Evolutionary conservation across 1,140 invertebrate species (phyloP), one percentile per base, ranked within the genome.

Genomic region (Drosophila jambulina): DNA sequence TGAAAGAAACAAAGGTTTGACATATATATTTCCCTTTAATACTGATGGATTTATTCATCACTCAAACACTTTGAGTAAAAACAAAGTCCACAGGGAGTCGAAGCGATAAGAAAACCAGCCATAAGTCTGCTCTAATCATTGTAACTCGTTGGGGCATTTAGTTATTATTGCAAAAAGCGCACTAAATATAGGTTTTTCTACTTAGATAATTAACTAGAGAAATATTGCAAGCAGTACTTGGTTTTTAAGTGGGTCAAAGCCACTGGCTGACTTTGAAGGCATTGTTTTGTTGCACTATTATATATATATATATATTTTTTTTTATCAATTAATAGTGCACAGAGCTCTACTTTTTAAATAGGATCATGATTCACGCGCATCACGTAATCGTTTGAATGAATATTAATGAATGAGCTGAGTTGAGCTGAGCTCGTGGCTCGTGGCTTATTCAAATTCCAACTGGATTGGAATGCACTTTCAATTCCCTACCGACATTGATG

Each of bases 391-490:
- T 19, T 25, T 40, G 40, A 48, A 36, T 59, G 69, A 53, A 56
- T 45, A 19, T 34, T 69, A 34, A 68, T 68, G 17, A 67, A 67
- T 53, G 32, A 32, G 21, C 1, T 0, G 32, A 53, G 27, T 4
- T 8, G 49, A 21, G 29, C 7, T 5, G 9, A 51, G 46, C 2
- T 13, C 10, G 1, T 5, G 25, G 48, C 67, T 48, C 34, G 51
- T 48, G 68, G 42, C 68, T 49, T 72, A 72, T 74, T 72, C 68
- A 72, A 49, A 72, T 60, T 51, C 23, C 51, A 59, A 51, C n/a
- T 51, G 12, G 54, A 51, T 72, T 74, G 70, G 70, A 72, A 74
- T 74, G 70, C 70, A 74, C 70, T 70, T 72, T 48, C 53, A 59
- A 42, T 59, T 71, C 36, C 27, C 51, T 23, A 34, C 19, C 51